Evolutionary conservation across 2,797 vertebrate genomes (phyloP).

Genomic region (Otolemur crassicaudatus): DNA sequence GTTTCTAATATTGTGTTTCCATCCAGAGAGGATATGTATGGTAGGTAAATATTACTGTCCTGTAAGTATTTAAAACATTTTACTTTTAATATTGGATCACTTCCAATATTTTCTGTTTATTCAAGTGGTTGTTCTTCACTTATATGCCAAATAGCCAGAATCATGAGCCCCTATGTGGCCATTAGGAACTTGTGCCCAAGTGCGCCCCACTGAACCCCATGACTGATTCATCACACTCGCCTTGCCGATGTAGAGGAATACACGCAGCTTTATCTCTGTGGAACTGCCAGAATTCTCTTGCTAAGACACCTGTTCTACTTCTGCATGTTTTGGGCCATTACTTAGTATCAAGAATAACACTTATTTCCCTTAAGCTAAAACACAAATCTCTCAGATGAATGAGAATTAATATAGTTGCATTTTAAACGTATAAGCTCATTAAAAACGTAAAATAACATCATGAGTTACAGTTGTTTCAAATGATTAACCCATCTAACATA

Average conservation of each 20-base stretch:
- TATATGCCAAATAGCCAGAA: neutral
- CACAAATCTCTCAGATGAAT: neutral
- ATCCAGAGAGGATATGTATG: neutral
- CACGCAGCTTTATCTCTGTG: neutral
- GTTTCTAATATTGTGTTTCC: neutral
- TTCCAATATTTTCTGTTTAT: neutral
- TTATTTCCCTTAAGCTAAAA: neutral
- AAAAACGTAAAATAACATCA: neutral
- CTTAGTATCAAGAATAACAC: neutral
- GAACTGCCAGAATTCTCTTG: neutral
- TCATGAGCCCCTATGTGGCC: neutral
- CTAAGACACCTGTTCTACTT: neutral
- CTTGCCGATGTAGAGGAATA: neutral
- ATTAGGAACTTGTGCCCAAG: neutral
- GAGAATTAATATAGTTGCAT: neutral
- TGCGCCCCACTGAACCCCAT: accelerated
- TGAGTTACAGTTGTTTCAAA: neutral
- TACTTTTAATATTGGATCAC: neutral
- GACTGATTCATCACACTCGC: neutral
- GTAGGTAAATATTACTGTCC: neutral
- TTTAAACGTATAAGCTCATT: neutral
- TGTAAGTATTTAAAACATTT: neutral
- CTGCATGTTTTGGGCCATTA: neutral
- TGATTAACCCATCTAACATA: neutral
- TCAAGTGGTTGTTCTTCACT: neutral